These are phyloP conservation scores for Drosophila novamexicana DNA, from an alignment of 1,140 invertebrate species.

Conservation along the genomic window DNA sequence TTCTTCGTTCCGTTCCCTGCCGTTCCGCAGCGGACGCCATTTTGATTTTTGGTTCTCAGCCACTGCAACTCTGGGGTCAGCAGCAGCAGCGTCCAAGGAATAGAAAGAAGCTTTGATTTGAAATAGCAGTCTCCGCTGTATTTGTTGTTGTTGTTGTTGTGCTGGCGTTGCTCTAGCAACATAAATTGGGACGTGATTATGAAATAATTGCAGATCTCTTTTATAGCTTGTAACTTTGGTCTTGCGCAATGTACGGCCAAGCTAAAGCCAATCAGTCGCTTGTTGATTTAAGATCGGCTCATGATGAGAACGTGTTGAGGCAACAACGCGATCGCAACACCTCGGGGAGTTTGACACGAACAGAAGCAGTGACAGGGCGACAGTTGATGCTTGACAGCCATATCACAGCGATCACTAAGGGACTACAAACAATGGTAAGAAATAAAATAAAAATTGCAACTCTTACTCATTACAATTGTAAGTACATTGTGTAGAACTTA, in stretches of 20 bases:
- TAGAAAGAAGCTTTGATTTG: slow-evolving; percentile 80
- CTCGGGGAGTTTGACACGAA: slow-evolving; percentile 51
- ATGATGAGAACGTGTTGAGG: slow-evolving; percentile 32
- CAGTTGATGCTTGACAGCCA: slow-evolving; percentile 37
- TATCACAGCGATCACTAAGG: slow-evolving; percentile 21
- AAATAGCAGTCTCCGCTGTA: slow-evolving; percentile 51
- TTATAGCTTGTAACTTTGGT: slow-evolving; percentile 57
- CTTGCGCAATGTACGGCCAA: slow-evolving; percentile 58
- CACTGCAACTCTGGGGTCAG: slow-evolving; percentile 50
- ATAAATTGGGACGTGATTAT: slow-evolving; percentile 82
- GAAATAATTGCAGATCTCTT: slow-evolving; percentile 73
- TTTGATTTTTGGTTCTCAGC: slow-evolving; percentile 73
- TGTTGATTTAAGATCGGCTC: slow-evolving; percentile 30
- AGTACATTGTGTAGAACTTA: background rate
- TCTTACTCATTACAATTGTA: background rate
- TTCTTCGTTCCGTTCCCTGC: slow-evolving; percentile 66
- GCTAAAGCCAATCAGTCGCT: slow-evolving; percentile 35
- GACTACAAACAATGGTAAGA: slow-evolving; percentile 2
- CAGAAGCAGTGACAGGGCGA: slow-evolving; percentile 39
- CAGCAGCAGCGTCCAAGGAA: slow-evolving; percentile 61
- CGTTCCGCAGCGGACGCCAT: slow-evolving; percentile 56
- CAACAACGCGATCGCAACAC: slow-evolving; percentile 32
- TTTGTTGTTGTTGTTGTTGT: slow-evolving; percentile 25
- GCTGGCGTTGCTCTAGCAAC: slow-evolving; percentile 42
- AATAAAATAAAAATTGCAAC: background rate